These are phyloP conservation scores for Bucco capensis DNA, from an alignment of 2,113 vertebrate genomes.

Conservation along the genomic window DNA sequence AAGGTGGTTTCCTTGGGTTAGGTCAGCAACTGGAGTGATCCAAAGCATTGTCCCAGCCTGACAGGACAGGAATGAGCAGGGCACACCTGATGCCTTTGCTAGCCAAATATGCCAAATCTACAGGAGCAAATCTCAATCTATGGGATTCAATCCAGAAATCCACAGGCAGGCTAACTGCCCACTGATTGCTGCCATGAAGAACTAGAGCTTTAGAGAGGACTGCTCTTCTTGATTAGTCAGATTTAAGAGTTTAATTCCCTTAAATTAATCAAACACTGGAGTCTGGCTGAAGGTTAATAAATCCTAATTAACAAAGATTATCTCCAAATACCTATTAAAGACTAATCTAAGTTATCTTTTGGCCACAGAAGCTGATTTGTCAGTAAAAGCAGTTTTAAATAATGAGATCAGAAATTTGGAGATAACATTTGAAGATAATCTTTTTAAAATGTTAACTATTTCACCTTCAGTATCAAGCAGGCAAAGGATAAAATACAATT, in stretches of 20 bases:
- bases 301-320: conserved; percentile 50
- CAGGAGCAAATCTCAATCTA: background rate
- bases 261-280: conserved; percentile 24
- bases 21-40: background rate
- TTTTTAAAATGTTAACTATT: background rate
- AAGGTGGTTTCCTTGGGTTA: too few species aligned
- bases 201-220: background rate
- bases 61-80: background rate
- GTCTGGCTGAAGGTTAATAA: conserved; percentile 36
- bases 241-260: conserved; percentile 43
- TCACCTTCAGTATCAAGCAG: background rate
- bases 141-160: background rate
- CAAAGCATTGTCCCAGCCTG: background rate
- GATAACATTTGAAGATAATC: background rate
- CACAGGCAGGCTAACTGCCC: background rate
- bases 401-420: conserved; percentile 31
- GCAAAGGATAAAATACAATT: background rate
- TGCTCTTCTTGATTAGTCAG: conserved; percentile 21
- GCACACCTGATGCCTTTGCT: background rate
- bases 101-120: background rate
- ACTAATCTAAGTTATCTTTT: conserved; percentile 18
- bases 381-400: conserved; percentile 40
- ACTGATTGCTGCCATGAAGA: background rate
- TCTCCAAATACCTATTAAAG: conserved; percentile 16
- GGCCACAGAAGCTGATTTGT: background rate